Evolutionary conservation across 2,113 vertebrate species (phyloP).

Genomic region (Bos taurus): DNA sequence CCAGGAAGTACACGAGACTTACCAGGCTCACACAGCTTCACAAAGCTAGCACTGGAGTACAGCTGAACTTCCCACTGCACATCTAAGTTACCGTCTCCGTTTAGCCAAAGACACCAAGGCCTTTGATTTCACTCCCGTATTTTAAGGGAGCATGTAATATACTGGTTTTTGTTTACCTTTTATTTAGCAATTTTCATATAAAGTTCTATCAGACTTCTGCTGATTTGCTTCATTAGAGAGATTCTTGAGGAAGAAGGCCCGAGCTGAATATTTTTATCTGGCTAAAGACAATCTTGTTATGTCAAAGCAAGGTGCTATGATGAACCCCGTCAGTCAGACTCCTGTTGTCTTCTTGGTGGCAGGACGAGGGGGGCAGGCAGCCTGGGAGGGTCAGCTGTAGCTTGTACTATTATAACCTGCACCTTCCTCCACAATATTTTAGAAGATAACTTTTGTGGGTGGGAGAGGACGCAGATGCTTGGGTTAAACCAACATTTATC

Average conservation of each 20-base stretch:
- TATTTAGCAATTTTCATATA: background rate
- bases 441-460: background rate
- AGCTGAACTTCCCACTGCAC: background rate
- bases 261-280: background rate
- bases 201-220: background rate
- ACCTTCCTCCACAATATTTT: background rate
- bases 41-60: background rate
- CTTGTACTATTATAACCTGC: background rate
- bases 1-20: background rate
- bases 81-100: background rate
- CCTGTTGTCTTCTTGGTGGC: background rate
- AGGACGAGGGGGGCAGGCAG: accelerated
- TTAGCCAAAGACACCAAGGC: background rate
- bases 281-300: background rate
- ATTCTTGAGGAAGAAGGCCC: background rate
- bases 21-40: background rate
- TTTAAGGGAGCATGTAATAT: background rate
- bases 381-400: background rate
- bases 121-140: background rate
- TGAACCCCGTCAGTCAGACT: background rate
- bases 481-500: background rate
- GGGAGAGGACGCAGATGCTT: background rate
- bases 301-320: background rate
- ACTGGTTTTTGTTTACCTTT: background rate
- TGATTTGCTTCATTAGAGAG: background rate